Percentiles rank a stretch among this genome's conserved stretches.
Conservation (phyloP, 2,797 vertebrate genomes). For the Manis pentadactyla region DNA sequence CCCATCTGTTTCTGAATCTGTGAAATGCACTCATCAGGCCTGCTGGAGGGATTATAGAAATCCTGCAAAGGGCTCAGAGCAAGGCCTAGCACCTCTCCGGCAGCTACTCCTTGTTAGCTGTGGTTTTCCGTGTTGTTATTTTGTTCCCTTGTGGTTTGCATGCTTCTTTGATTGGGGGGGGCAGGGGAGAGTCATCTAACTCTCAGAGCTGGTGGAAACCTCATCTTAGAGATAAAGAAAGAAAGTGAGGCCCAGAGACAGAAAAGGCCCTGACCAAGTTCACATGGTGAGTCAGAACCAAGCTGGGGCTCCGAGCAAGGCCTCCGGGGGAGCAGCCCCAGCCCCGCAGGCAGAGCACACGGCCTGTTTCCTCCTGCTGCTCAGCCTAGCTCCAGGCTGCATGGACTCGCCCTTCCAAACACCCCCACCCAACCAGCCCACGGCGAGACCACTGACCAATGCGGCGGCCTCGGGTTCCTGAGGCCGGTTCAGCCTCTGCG, state of each 20-base stretch:
- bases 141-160: background rate
- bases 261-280: background rate
- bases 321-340: background rate
- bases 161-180: conserved; percentile 1
- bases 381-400: background rate
- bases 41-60: background rate
- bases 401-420: background rate
- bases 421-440: background rate
- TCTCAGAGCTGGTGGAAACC: conserved; percentile 44
- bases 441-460: background rate
- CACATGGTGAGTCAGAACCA: background rate
- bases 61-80: background rate
- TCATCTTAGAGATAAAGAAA: conserved; percentile 30
- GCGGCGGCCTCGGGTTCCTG: background rate
- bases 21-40: background rate
- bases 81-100: background rate
- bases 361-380: accelerated
- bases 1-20: background rate
- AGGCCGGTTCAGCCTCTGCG: background rate
- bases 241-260: background rate
- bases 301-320: background rate
- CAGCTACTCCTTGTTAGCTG: background rate
- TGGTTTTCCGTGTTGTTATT: conserved; percentile 43
- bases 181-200: background rate
- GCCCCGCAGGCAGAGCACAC: background rate